Conservation (phyloP, 2,797 vertebrate species). For the Acrossocheilus fasciatus region DNA sequence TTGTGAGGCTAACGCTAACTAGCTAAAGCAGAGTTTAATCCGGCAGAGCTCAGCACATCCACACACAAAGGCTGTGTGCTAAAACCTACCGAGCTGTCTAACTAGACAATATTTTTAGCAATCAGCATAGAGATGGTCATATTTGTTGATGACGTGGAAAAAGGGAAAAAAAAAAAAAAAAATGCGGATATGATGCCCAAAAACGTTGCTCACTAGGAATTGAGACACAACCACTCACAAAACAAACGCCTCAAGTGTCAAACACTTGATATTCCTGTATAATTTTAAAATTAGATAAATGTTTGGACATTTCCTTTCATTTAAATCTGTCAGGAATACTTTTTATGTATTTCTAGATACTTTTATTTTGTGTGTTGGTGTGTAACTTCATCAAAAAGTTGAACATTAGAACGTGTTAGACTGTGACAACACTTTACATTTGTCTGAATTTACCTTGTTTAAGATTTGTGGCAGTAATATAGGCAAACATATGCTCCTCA, state of each 20-base stretch:
- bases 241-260: background rate
- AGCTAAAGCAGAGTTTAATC: conserved; percentile 29
- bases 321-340: background rate
- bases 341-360: background rate
- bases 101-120: background rate
- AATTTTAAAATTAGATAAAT: background rate
- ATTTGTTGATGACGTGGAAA: background rate
- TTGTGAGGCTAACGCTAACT: conserved; percentile 32
- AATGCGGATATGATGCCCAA: background rate
- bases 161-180: no score
- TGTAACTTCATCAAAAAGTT: background rate
- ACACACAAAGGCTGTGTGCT: background rate
- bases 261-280: background rate
- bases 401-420: background rate
- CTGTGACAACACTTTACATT: background rate
- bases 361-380: background rate
- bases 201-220: background rate
- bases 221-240: background rate
- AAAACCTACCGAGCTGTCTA: background rate
- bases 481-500: background rate
- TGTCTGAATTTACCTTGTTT: no score
- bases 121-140: no score
- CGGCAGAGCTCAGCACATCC: background rate
- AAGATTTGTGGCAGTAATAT: background rate
- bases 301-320: background rate